These are phyloP conservation scores for Brachystomella parvula DNA, from an alignment of 1,140 invertebrate species.

Conservation along the genomic window DNA sequence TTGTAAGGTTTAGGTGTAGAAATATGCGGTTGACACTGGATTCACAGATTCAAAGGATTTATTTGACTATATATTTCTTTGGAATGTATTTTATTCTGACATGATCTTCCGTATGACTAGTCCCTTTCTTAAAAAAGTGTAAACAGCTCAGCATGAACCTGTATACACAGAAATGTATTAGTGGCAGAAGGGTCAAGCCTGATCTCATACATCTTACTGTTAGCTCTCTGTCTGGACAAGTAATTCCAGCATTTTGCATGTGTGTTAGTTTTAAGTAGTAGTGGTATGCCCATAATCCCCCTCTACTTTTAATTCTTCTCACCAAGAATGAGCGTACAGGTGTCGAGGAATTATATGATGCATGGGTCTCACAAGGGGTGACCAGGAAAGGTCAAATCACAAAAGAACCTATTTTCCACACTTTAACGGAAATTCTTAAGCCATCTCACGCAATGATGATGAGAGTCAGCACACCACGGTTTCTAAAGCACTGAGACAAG, in stretches of 20 bases:
- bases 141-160: conserved; percentile 8
- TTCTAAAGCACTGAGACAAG: not conserved
- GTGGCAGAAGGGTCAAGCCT: not conserved
- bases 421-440: not conserved
- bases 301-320: not conserved
- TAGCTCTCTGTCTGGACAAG: not conserved
- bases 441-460: not conserved
- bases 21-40: too few relatives aligned
- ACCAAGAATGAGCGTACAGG: not conserved
- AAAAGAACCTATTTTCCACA: conserved; percentile 9
- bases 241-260: not conserved
- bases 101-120: not conserved
- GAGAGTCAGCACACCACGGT: not conserved
- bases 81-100: not conserved
- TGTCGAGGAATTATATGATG: conserved; percentile 10
- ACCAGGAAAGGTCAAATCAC: not conserved
- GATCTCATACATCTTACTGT: conserved; percentile 7
- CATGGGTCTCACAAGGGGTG: conserved; percentile 6
- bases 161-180: conserved; percentile 2
- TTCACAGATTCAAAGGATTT: too few relatives aligned
- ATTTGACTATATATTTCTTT: too few relatives aligned
- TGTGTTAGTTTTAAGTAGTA: not conserved
- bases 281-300: conserved; percentile 6
- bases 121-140: conserved; percentile 6
- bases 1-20: too few relatives aligned